A percentile compares a stretch with the other conserved stretches of the same genome.
These are phyloP conservation scores for Eupithecia exiguata DNA, from an alignment of 2,888 invertebrate genomes.

Conservation along the genomic window DNA sequence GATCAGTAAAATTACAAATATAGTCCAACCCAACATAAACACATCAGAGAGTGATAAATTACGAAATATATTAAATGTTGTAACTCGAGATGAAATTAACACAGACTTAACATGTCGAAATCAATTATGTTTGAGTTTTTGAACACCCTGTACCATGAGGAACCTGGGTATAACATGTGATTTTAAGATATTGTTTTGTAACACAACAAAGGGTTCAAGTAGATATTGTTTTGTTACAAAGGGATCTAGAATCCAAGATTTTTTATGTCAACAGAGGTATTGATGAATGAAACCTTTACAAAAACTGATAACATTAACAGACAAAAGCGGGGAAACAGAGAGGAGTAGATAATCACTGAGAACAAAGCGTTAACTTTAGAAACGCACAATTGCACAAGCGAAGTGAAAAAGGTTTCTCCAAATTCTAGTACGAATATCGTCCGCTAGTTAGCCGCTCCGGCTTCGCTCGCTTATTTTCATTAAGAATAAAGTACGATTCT, in stretches of 20 bases:
- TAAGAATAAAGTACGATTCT: no score
- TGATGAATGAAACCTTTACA: background rate
- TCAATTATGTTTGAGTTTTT: background rate
- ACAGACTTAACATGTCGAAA: background rate
- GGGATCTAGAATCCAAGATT: background rate
- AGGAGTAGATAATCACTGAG: no score
- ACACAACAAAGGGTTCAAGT: no score
- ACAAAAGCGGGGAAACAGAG: background rate
- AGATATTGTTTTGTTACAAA: background rate
- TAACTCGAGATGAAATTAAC: conserved; percentile 20
- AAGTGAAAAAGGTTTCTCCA: no score
- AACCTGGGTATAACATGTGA: background rate
- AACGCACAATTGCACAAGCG: no score
- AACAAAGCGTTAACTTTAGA: no score
- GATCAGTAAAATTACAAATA: background rate
- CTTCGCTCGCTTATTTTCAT: no score
- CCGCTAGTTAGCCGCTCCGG: no score
- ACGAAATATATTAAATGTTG: conserved; percentile 23
- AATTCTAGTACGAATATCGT: no score
- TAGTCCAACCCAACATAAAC: background rate
- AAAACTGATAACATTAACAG: background rate
- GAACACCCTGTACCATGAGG: conserved; percentile 1
- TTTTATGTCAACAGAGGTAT: background rate
- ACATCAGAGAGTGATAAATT: conserved; percentile 22
- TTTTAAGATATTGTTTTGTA: background rate